phyloP scores from a whole-genome alignment of 1,140 invertebrate genomes.

The Steinernema khuongi region DNA sequence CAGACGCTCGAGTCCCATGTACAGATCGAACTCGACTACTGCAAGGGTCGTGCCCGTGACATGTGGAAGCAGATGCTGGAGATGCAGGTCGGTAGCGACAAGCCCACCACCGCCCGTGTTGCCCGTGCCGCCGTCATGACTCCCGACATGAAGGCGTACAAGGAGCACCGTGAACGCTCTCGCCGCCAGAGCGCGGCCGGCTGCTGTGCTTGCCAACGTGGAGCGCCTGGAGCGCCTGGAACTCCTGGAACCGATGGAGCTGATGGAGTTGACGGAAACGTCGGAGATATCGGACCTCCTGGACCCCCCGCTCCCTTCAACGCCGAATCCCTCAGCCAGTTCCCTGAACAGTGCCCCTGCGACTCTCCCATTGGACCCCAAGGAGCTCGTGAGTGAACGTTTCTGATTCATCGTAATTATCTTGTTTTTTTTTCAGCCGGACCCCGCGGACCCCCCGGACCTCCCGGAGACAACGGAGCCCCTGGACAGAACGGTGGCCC shows the following conservation, averaged over 20 bases:
- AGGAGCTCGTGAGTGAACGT: conserved; percentile 35
- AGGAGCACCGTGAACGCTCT: conserved; percentile 9
- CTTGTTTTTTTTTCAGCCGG: conserved; percentile 15
- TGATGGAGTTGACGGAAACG: conserved; percentile 32
- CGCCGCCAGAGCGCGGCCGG: conserved; percentile 21
- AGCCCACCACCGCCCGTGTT: conserved; percentile 33
- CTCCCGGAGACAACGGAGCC: conserved; percentile 36
- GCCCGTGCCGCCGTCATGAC: conserved; percentile 34
- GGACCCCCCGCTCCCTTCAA: conserved; percentile 40
- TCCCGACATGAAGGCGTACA: conserved; percentile 27
- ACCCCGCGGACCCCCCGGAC: conserved; percentile 39
- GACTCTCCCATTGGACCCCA: conserved; percentile 39
- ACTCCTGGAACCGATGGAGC: conserved; percentile 36
- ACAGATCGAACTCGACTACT: conserved; percentile 44
- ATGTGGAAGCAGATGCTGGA: conserved; percentile 48
- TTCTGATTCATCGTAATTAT: conserved; percentile 9
- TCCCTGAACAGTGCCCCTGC: conserved; percentile 44
- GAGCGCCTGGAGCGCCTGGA: conserved; percentile 40
- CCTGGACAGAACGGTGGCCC: conserved; percentile 38
- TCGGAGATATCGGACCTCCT: conserved; percentile 32
- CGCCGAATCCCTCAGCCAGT: conserved; percentile 27
- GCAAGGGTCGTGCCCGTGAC: conserved; percentile 40
- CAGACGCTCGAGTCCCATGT: conserved; percentile 41
- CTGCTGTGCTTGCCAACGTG: conserved; percentile 42
- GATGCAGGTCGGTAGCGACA: conserved; percentile 40